Percentiles rank a stretch among this genome's conserved stretches.
phyloP scores from a whole-genome alignment of 2,113 vertebrate species.

The Eulemur macaco region DNA sequence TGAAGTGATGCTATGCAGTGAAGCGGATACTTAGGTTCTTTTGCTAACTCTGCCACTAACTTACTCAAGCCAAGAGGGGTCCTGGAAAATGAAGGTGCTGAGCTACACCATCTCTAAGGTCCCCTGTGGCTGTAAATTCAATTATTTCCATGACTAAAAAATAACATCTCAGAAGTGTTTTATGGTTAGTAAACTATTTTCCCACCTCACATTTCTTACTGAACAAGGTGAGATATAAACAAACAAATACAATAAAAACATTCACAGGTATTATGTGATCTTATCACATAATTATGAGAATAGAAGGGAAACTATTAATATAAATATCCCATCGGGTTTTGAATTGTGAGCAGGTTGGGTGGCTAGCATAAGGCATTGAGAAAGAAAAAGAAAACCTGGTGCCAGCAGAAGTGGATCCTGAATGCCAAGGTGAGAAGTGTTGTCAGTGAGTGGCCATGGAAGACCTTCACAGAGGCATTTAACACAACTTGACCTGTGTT shows the following conservation, averaged over 20 bases:
- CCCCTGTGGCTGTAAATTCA: not conserved
- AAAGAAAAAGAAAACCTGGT: not conserved
- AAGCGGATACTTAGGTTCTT: not conserved
- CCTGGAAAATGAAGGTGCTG: not conserved
- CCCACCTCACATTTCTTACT: not conserved
- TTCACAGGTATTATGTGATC: not conserved
- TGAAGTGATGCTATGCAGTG: not conserved
- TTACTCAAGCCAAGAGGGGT: not conserved
- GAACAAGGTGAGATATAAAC: slow-evolving; percentile 46
- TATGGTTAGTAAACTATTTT: slow-evolving; percentile 43
- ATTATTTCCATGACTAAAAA: slow-evolving; percentile 12
- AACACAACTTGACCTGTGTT: not conserved
- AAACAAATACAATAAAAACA: slow-evolving; percentile 43
- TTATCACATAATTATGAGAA: not conserved
- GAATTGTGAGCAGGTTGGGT: not conserved
- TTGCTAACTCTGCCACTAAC: not conserved
- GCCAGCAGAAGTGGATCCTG: not conserved
- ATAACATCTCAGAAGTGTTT: not conserved
- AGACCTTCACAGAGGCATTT: not conserved
- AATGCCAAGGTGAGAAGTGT: not conserved
- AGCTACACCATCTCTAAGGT: not conserved
- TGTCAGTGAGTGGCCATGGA: not conserved
- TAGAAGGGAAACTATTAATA: not conserved
- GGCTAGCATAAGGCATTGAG: not conserved
- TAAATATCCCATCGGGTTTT: not conserved